phyloP scores from a whole-genome alignment of 2,888 invertebrate species.

The Glyphotaelius pellucidus region DNA sequence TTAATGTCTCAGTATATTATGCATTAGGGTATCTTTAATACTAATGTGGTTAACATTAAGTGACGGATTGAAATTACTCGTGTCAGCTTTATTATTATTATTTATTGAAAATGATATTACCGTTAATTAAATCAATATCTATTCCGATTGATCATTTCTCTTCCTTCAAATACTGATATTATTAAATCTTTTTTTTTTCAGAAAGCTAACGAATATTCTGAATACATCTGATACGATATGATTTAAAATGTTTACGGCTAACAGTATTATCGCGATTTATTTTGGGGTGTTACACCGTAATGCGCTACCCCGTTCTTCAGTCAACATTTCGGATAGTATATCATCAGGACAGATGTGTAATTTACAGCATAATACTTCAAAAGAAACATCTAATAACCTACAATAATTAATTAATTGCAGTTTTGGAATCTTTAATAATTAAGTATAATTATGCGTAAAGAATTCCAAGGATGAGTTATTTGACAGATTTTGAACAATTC shows the following conservation, averaged over 20 bases:
- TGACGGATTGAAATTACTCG: not conserved
- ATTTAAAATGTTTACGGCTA: too few species aligned
- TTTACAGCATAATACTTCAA: too few species aligned
- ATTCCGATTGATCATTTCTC: not conserved
- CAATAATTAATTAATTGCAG: too few species aligned
- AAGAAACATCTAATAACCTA: not conserved
- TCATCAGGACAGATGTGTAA: too few species aligned
- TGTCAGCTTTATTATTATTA: conserved; percentile 8
- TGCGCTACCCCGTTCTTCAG: too few species aligned
- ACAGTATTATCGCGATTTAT: too few species aligned
- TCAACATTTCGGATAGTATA: too few species aligned
- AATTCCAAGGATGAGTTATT: too few species aligned
- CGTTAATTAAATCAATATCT: not conserved
- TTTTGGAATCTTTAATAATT: too few species aligned
- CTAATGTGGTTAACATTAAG: not conserved
- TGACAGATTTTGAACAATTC: too few species aligned
- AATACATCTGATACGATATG: not conserved
- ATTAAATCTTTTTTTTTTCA: not conserved
- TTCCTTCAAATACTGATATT: not conserved
- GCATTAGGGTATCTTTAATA: not conserved
- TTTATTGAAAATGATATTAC: not conserved
- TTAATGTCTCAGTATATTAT: not conserved
- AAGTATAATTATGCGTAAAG: too few species aligned
- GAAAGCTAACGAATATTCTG: not conserved
- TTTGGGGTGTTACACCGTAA: too few species aligned